These are phyloP conservation scores for Formica exsecta DNA, from an alignment of 1,140 invertebrate species.

Conservation along the genomic window DNA sequence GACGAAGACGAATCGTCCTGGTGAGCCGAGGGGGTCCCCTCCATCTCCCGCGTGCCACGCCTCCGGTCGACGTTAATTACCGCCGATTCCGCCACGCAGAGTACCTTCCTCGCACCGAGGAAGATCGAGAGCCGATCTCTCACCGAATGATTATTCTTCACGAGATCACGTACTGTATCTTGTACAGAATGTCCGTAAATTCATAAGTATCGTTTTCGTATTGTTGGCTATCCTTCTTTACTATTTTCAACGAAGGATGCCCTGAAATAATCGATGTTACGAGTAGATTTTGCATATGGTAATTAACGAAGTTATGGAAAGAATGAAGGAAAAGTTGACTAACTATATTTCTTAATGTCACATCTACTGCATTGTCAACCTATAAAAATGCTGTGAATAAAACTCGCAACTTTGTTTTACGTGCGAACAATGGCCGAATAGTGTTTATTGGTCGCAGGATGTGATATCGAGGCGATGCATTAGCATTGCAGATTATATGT, in stretches of 20 bases:
- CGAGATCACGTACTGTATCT: not conserved
- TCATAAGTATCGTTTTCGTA: not conserved
- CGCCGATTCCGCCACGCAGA: constrained; percentile 65
- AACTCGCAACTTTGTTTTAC: constrained; percentile 12
- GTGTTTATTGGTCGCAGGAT: constrained; percentile 37
- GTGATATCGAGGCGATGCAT: constrained; percentile 31
- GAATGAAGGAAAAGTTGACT: not conserved
- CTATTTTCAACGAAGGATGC: not conserved
- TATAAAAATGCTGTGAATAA: constrained; percentile 25
- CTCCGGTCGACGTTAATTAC: constrained; percentile 76
- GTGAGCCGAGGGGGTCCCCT: constrained; percentile 29
- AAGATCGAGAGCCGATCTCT: constrained; percentile 36
- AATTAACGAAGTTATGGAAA: not conserved
- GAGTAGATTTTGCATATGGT: not conserved
- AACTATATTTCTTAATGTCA: not conserved
- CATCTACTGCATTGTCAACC: not conserved
- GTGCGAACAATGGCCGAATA: constrained; percentile 18
- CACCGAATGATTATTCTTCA: not conserved
- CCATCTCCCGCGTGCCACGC: constrained; percentile 71
- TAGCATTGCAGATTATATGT: constrained; percentile 54
- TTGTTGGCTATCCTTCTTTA: not conserved
- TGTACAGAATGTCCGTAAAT: not conserved
- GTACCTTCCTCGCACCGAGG: not conserved
- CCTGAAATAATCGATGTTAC: not conserved
- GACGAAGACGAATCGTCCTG: constrained; percentile 84